Percentiles rank a stretch among this genome's conserved stretches.
These are phyloP conservation scores for Pachliopta kotzebuea DNA, from an alignment of 2,888 invertebrate genomes.

Conservation along the genomic window DNA sequence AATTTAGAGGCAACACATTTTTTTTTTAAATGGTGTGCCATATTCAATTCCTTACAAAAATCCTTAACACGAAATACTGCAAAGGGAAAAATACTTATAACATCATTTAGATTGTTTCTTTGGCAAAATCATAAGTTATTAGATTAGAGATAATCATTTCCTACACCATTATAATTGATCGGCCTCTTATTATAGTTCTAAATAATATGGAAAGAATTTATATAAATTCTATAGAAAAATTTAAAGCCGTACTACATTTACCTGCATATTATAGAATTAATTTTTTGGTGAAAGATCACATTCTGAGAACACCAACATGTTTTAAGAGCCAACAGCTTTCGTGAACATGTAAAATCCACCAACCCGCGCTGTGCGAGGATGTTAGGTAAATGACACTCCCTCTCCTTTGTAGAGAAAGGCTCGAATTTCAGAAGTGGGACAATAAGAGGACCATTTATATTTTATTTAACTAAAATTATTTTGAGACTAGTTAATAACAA, in stretches of 20 bases:
- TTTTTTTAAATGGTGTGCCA: not conserved
- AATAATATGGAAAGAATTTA: not conserved
- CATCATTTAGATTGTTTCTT: slow-evolving; percentile 2
- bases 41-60: not conserved
- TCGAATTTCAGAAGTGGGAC: too few species aligned
- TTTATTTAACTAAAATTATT: not conserved
- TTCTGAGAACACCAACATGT: too few species aligned
- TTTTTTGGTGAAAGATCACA: too few species aligned
- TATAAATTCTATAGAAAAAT: not conserved
- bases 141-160: not conserved
- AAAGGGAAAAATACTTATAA: not conserved
- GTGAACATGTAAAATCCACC: too few species aligned
- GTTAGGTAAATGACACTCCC: too few species aligned
- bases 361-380: too few species aligned
- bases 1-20: not conserved
- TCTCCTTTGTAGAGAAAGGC: too few species aligned
- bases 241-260: not conserved
- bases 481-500: slow-evolving; percentile 1
- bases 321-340: too few species aligned
- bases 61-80: not conserved
- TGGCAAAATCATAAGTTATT: slow-evolving; percentile 7
- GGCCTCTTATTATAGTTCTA: slow-evolving; percentile 1
- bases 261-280: not conserved
- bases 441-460: too few species aligned
- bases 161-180: not conserved